Conservation (phyloP, 1,140 invertebrate species). For the Sweltsa coloradensis region DNA sequence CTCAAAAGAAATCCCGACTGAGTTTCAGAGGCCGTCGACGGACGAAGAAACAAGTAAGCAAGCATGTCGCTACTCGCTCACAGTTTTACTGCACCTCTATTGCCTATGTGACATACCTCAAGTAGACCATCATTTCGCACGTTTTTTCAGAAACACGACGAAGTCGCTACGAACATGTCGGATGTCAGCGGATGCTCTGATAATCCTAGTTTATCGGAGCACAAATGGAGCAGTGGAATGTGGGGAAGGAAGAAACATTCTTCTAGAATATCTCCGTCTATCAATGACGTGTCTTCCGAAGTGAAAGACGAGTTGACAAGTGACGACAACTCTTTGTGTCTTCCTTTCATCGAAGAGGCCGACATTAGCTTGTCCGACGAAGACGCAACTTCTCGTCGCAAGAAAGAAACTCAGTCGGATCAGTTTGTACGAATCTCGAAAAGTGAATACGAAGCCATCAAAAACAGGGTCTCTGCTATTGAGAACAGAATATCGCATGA, state of each 20-base stretch:
- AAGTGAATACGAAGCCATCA: slow-evolving; percentile 60
- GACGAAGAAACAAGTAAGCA: slow-evolving; percentile 4
- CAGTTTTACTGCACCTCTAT: slow-evolving; percentile 1
- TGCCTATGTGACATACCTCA: neutral
- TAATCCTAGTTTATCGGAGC: neutral
- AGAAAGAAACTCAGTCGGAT: no score
- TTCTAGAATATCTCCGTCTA: no score
- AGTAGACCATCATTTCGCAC: neutral
- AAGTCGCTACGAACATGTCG: neutral
- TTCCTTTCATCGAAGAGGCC: no score
- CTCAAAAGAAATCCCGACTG: neutral
- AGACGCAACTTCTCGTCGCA: no score
- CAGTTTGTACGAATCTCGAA: slow-evolving; percentile 54
- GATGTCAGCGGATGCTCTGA: slow-evolving; percentile 1
- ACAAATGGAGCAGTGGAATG: neutral
- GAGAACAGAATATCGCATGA: slow-evolving; percentile 55
- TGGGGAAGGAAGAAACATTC: slow-evolving; percentile 4
- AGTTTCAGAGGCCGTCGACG: neutral
- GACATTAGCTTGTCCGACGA: no score
- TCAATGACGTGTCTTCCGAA: no score
- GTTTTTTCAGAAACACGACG: slow-evolving; percentile 4
- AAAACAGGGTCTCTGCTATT: slow-evolving; percentile 53
- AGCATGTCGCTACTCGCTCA: neutral
- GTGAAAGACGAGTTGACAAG: no score
- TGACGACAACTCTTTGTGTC: no score